Percentiles rank a stretch among this genome's conserved stretches.
Conservation (phyloP, 2,888 invertebrate species). For the Ethmia dodecea region DNA sequence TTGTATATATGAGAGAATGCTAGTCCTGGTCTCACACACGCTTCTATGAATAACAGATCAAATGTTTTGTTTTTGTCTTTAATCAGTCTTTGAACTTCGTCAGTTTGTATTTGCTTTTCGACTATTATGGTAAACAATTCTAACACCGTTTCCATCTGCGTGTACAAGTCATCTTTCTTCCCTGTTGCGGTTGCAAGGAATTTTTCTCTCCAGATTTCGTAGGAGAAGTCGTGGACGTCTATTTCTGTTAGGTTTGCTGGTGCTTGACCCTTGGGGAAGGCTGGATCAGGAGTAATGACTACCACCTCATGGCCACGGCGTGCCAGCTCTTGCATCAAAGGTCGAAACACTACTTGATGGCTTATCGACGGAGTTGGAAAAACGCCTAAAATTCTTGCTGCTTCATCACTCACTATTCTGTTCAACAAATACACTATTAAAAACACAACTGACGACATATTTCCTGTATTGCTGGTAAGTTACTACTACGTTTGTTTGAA, state of each 20-base stretch:
- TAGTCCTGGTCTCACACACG: not conserved
- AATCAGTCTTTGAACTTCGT: conserved; percentile 18
- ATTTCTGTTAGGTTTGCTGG: conserved; percentile 55
- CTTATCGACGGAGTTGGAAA: conserved; percentile 58
- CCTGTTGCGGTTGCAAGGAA: too few relatives aligned
- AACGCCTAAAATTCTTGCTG: conserved; percentile 31
- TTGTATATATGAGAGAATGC: not conserved
- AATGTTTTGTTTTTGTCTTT: not conserved
- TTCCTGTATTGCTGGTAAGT: too few relatives aligned
- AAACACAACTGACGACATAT: too few relatives aligned
- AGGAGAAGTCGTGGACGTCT: conserved; percentile 38
- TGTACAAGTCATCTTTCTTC: conserved; percentile 8
- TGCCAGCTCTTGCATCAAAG: conserved; percentile 48
- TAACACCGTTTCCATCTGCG: conserved; percentile 8
- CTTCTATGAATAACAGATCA: not conserved
- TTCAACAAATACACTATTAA: too few relatives aligned
- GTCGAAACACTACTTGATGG: conserved; percentile 58
- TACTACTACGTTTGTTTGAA: too few relatives aligned
- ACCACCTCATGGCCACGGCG: conserved; percentile 60
- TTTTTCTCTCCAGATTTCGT: conserved; percentile 27
- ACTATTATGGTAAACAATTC: conserved; percentile 13
- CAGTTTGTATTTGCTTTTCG: conserved; percentile 22
- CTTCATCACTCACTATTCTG: too few relatives aligned
- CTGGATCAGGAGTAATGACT: conserved; percentile 54
- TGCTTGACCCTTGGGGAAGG: conserved; percentile 29